Base-by-base conservation (phyloP, 2,888 invertebrate genomes). In the Trimorus sp. region DNA sequence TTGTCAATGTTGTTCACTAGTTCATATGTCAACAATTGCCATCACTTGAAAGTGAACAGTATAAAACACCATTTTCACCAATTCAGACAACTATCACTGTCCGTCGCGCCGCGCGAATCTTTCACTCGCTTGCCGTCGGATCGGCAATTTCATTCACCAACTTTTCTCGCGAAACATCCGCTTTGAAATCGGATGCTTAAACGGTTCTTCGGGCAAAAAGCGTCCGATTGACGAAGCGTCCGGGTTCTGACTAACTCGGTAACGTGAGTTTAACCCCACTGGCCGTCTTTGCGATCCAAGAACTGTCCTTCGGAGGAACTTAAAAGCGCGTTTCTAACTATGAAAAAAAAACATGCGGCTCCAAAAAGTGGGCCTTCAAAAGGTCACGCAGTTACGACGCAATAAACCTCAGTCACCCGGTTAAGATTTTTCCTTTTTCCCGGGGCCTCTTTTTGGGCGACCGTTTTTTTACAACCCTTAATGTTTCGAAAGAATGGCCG, bases 381-480 rank as follows among this genome's bases (percentile, higher is more conserved):
- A 88, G 87, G 89, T 87, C 88, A 87, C 83, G 76, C 79, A 73
- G 82, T 76, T 74, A 66, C 77, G 77, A 83, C 62, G 84, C 83
- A 87, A 87, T 88, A 88, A 88, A 88, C 85, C 73, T 83, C 69
- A 86, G 87, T 87, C 89, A 89, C 89, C 89, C 90, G 87, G 89
- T 91, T 90, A 87, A 89, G 89, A 85, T 73, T 45, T 45, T 62
- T 38, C 49, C 73, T 73, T 73, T 70, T 49, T 48, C 58, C 45
- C 36, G 26, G 14, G 60, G n/a, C 86, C 74, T 89, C 89, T 89
- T 89, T 88, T 88, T 84, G 77, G 84, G 84, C 79, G 76, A 56
- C 84, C 40, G 37, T 49, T 84, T 86, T 89, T 89, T 90, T 88
- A 90, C 90, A 91, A 91, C 90, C 90, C 91, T 91, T 90, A 87